These are phyloP conservation scores for Ennomos fuscantarius DNA, from an alignment of 2,888 invertebrate species.

Conservation along the genomic window DNA sequence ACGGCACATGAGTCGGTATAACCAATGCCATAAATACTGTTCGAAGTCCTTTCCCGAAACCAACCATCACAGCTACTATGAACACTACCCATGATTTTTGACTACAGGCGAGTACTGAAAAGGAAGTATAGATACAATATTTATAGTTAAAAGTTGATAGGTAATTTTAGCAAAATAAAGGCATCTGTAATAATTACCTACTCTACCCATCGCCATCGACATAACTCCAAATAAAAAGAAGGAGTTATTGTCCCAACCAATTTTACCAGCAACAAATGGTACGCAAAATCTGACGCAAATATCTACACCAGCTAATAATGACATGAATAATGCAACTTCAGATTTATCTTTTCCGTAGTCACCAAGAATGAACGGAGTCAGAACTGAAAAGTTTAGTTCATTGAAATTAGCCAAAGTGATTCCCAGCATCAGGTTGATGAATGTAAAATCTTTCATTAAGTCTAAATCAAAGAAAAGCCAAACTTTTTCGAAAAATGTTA, in stretches of 20 bases:
- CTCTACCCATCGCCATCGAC: conserved; percentile 87
- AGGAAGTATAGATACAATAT: too few species aligned
- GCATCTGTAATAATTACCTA: conserved; percentile 69
- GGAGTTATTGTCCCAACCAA: conserved; percentile 89
- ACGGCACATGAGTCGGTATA: conserved; percentile 89
- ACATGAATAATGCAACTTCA: conserved; percentile 89
- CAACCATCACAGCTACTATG: conserved; percentile 87
- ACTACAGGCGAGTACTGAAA: conserved; percentile 86
- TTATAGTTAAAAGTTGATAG: conserved; percentile 29
- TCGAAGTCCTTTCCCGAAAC: conserved; percentile 89
- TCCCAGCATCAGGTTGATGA: conserved; percentile 89
- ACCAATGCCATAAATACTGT: conserved; percentile 91
- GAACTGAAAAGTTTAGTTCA: conserved; percentile 89
- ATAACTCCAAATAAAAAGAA: conserved; percentile 89
- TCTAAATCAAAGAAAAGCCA: conserved; percentile 89
- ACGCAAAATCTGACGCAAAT: conserved; percentile 87
- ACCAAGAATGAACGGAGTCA: conserved; percentile 90
- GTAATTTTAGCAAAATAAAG: conserved; percentile 1
- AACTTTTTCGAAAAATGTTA: conserved; percentile 83
- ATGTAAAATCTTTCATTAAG: conserved; percentile 88
- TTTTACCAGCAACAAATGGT: conserved; percentile 88
- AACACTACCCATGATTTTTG: conserved; percentile 84
- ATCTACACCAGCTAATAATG: conserved; percentile 87
- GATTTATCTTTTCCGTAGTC: conserved; percentile 86
- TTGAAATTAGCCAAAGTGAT: conserved; percentile 89